phyloP scores from a whole-genome alignment of 2,113 vertebrate species.

The Oncorhynchus tshawytscha region DNA sequence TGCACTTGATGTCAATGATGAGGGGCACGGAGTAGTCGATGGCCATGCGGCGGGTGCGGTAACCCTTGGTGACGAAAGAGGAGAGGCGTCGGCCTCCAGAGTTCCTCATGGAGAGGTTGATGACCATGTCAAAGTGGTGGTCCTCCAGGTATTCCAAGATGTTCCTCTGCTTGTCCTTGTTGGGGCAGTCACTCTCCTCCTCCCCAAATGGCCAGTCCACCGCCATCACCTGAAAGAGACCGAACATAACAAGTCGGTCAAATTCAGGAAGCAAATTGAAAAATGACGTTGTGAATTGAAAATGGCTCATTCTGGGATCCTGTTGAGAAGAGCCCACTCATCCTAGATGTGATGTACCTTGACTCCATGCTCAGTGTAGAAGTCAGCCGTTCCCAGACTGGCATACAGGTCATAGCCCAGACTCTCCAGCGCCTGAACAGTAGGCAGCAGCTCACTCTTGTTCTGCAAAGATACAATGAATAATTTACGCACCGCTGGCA shows the following conservation, averaged over 20 bases:
- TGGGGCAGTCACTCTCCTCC: conserved; percentile 80
- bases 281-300: too few species aligned
- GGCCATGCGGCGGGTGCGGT: conserved; percentile 91
- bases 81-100: conserved; percentile 89
- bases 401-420: conserved; percentile 93
- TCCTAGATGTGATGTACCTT: conserved; percentile 71
- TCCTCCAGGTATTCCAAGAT: conserved; percentile 96
- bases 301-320: too few species aligned
- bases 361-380: conserved; percentile 94
- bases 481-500: neutral
- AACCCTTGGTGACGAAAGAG: conserved; percentile 95
- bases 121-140: conserved; percentile 96
- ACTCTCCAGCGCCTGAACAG: conserved; percentile 85
- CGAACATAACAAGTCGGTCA: neutral
- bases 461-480: conserved; percentile 70
- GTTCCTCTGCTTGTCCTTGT: conserved; percentile 87
- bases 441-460: conserved; percentile 92
- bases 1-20: conserved; percentile 98
- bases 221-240: conserved; percentile 80
- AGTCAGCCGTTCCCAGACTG: conserved; percentile 93
- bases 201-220: conserved; percentile 98
- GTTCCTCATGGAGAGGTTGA: conserved; percentile 96
- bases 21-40: conserved; percentile 96
- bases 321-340: too few species aligned
- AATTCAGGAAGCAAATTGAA: neutral